phyloP scores from a whole-genome alignment of 2,888 invertebrate species.

The Aplocera efformata region DNA sequence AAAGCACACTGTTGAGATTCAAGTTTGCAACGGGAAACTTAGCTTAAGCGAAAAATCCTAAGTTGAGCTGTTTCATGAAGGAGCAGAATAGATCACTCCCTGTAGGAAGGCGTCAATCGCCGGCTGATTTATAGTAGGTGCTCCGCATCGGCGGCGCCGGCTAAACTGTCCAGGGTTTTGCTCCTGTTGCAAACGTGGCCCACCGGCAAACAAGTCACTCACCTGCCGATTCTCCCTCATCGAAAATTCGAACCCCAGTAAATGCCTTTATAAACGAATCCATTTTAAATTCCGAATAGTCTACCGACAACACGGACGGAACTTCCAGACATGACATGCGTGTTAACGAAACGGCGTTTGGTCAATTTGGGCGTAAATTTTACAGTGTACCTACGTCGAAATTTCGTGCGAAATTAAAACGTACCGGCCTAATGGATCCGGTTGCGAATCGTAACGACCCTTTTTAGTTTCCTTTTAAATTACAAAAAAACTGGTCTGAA shows the following conservation, averaged over 20 bases:
- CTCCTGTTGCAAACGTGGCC: slow-evolving; percentile 60
- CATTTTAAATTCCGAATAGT: slow-evolving; percentile 74
- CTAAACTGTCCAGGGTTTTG: slow-evolving; percentile 74
- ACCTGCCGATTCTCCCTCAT: slow-evolving; percentile 72
- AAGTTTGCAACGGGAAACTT: slow-evolving; percentile 38
- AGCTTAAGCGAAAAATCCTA: slow-evolving; percentile 58
- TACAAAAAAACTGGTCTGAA: slow-evolving; percentile 39
- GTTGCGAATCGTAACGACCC: slow-evolving; percentile 18
- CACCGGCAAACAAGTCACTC: slow-evolving; percentile 78
- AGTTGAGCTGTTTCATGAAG: slow-evolving; percentile 71
- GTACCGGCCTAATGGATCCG: slow-evolving; percentile 36
- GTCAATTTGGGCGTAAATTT: slow-evolving; percentile 61
- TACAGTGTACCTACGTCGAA: slow-evolving; percentile 43
- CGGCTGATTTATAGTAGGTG: slow-evolving; percentile 74
- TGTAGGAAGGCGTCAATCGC: slow-evolving; percentile 78
- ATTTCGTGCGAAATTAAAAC: slow-evolving; percentile 52
- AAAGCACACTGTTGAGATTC: slow-evolving; percentile 45
- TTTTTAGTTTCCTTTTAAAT: slow-evolving; percentile 39
- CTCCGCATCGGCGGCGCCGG: slow-evolving; percentile 54
- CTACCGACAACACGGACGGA: slow-evolving; percentile 69
- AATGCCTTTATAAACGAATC: slow-evolving; percentile 76
- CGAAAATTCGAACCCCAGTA: slow-evolving; percentile 72
- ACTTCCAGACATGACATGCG: slow-evolving; percentile 75
- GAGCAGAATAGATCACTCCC: slow-evolving; percentile 78
- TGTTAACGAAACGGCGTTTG: slow-evolving; percentile 69